Evolutionary conservation across 2,888 invertebrate genomes (phyloP), one percentile per base, ranked within the genome.

Genomic region (Melieria crassipennis): DNA sequence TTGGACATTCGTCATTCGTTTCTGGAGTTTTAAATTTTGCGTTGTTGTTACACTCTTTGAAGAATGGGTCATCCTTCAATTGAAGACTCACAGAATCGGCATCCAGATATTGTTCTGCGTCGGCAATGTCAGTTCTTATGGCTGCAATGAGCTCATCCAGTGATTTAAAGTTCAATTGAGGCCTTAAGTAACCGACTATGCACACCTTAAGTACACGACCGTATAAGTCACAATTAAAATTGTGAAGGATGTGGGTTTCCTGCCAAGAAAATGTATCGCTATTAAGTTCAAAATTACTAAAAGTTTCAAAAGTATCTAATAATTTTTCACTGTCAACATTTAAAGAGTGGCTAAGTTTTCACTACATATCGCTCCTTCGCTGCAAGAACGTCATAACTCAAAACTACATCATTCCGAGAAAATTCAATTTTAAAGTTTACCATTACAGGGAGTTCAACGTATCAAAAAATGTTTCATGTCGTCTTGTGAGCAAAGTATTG

Each of bases 241-340:
- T 87, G 81, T 98, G 93, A 76, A 99, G 88, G 63, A 99, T 91
- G 83, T 99, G 97, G 0, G 97, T 94, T 89, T 99, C 98, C 95
- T 95, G 87, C 68, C 89, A 89, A 76, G 0, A 42, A 58, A 48
- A 30, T 30, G 2, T 30, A 30, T 30, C 30, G 30, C 30, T 30
- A 30, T 30, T 30, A 30, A 30, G 30, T 30, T 30, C 30, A 30
- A 30, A 30, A 30, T 0, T 30, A 30, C 30, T 30, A 30, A 1
- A 30, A 30, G 30, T 30, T 30, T 30, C 30, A 30, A 30, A 30
- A 30, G 30, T 30, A 30, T 30, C 30, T 30, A 30, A 30, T 30
- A 2, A 30, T 30, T 30, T 30, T 30, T 3, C 30, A 30, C 30
- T 30, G 30, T 30, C 30, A 3, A 30, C 3, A 30, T 30, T 30